These are phyloP conservation scores for Sminthurinus aureus DNA, from an alignment of 2,888 invertebrate species.

Conservation along the genomic window DNA sequence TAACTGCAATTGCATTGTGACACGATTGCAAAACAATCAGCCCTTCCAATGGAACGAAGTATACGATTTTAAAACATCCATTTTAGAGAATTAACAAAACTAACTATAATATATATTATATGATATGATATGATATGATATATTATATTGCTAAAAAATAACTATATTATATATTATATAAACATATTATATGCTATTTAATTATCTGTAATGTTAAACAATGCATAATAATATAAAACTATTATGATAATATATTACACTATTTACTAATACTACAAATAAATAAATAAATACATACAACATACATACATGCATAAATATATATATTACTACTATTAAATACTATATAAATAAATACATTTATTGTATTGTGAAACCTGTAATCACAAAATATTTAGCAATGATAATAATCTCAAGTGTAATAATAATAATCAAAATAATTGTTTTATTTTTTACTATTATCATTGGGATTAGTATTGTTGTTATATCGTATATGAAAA, in stretches of 20 bases:
- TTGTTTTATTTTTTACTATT: no score
- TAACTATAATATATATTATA: background rate
- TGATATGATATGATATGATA: no score
- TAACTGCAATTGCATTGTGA: constrained; percentile 33
- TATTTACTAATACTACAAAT: constrained; percentile 2
- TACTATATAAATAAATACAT: background rate
- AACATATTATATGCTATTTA: no score
- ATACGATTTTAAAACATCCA: constrained; percentile 60
- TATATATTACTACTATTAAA: background rate
- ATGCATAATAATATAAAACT: background rate
- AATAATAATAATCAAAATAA: no score
- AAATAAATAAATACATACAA: constrained; percentile 4
- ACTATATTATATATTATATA: no score
- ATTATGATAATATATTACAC: background rate
- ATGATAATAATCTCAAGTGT: no score
- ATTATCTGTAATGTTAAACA: no score
- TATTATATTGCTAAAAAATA: no score
- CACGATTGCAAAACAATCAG: constrained; percentile 46
- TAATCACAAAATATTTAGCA: no score
- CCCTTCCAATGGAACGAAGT: constrained; percentile 60
- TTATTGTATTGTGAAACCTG: no score
- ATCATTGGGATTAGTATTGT: no score
- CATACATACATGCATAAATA: background rate
- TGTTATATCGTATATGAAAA: background rate
- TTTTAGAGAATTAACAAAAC: constrained; percentile 45